Evolutionary conservation across 1,140 invertebrate genomes (phyloP).

Genomic region (Mesaphorura yosii): DNA sequence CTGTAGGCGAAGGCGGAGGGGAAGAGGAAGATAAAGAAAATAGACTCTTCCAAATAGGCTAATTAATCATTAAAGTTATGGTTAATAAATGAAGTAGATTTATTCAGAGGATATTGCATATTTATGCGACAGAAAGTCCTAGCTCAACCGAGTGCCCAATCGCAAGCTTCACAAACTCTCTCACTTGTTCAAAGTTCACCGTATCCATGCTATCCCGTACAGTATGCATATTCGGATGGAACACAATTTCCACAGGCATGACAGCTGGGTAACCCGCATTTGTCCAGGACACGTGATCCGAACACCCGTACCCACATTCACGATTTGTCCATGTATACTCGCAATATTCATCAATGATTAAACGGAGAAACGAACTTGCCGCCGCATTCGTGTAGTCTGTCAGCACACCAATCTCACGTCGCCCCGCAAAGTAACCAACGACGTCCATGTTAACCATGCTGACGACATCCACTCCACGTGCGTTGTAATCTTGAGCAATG

Average conservation of each 20-base stretch:
- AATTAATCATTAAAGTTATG: too few species aligned
- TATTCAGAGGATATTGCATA: too few species aligned
- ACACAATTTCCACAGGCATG: background rate
- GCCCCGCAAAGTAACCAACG: background rate
- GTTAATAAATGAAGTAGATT: too few species aligned
- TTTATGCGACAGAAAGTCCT: too few species aligned
- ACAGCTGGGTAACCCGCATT: background rate
- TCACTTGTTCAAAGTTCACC: background rate
- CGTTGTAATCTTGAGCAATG: background rate
- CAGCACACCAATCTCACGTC: background rate
- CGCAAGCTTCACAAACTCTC: constrained; percentile 1
- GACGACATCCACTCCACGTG: background rate
- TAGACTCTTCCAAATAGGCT: too few species aligned
- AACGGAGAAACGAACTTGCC: background rate
- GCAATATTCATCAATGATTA: constrained; percentile 1
- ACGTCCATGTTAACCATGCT: background rate
- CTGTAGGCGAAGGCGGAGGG: too few species aligned
- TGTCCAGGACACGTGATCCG: constrained; percentile 2
- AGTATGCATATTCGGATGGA: constrained; percentile 7
- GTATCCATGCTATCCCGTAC: background rate
- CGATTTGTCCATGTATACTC: background rate
- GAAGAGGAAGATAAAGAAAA: too few species aligned
- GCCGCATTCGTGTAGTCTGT: constrained; percentile 3
- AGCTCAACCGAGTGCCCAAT: background rate
- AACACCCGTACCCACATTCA: background rate